Conservation (phyloP, 1,140 invertebrate genomes). For the Lutraria rhynchaena region DNA sequence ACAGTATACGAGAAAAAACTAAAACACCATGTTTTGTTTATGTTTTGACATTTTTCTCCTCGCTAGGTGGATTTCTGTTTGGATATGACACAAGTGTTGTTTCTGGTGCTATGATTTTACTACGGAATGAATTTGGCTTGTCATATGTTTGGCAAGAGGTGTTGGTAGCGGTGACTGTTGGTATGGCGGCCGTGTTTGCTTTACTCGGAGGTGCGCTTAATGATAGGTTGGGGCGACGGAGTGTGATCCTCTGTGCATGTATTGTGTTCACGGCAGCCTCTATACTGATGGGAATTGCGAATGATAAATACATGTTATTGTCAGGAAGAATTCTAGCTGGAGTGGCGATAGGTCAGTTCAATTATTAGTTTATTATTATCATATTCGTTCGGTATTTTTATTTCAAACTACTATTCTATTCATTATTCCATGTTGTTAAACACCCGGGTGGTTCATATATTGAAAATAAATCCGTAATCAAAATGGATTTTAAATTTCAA, state of each 20-base stretch:
- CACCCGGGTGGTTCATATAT: too few species aligned
- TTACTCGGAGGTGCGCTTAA: constrained; percentile 84
- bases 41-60: constrained; percentile 79
- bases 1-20: constrained; percentile 69
- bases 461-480: too few species aligned
- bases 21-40: constrained; percentile 78
- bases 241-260: constrained; percentile 84
- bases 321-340: constrained; percentile 85
- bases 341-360: constrained; percentile 85
- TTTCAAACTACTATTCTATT: too few species aligned
- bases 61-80: constrained; percentile 86
- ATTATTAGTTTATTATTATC: too few species aligned
- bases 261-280: constrained; percentile 85
- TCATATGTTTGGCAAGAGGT: constrained; percentile 84
- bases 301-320: constrained; percentile 83
- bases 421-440: too few species aligned
- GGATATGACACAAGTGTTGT: constrained; percentile 88
- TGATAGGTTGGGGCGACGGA: constrained; percentile 84
- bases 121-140: constrained; percentile 82
- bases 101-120: constrained; percentile 86
- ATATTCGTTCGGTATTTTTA: too few species aligned
- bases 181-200: constrained; percentile 84
- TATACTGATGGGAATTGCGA: constrained; percentile 84
- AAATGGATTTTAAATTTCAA: too few species aligned
- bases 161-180: constrained; percentile 83